These are phyloP conservation scores for Phyllopteryx taeniolatus DNA, from an alignment of 2,113 vertebrate genomes.

Conservation along the genomic window DNA sequence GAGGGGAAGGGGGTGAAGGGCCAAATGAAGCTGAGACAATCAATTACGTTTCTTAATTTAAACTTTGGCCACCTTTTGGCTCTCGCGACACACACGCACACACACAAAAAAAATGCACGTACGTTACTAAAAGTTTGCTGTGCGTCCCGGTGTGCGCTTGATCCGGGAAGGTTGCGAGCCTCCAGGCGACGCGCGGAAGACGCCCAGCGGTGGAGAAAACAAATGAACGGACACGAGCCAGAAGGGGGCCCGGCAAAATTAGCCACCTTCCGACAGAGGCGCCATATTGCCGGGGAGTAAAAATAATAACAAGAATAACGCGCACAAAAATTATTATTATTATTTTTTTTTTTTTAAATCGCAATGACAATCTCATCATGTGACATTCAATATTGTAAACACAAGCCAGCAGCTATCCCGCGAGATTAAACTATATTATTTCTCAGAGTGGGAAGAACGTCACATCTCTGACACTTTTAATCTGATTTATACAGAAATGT, in stretches of 20 bases:
- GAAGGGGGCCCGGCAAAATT: constrained; percentile 67
- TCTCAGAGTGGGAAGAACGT: constrained; percentile 60
- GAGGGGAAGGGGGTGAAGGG: constrained; percentile 80
- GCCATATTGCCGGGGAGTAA: constrained; percentile 68
- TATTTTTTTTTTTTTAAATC: no score
- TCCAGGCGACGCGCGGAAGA: constrained; percentile 81
- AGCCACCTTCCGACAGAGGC: constrained; percentile 68
- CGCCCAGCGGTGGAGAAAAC: constrained; percentile 80
- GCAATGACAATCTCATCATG: constrained; percentile 67
- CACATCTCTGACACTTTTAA: constrained; percentile 65
- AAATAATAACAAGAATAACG: constrained; percentile 46
- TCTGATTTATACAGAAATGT: constrained; percentile 71
- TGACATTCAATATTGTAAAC: constrained; percentile 62
- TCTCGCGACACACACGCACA: neutral
- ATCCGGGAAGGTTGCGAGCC: constrained; percentile 45
- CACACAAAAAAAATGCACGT: constrained; percentile 64
- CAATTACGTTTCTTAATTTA: constrained; percentile 90
- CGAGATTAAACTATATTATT: constrained; percentile 58
- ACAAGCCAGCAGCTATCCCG: constrained; percentile 59
- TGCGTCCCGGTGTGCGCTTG: neutral
- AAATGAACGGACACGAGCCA: constrained; percentile 78
- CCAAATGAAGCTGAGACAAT: constrained; percentile 87
- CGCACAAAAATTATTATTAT: no score
- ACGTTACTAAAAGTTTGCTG: neutral
- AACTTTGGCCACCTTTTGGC: constrained; percentile 31